A percentile compares a stretch with the other conserved stretches of the same genome.
These are phyloP conservation scores for Drosophila ohnishii DNA, from an alignment of 1,140 invertebrate genomes.

Conservation along the genomic window DNA sequence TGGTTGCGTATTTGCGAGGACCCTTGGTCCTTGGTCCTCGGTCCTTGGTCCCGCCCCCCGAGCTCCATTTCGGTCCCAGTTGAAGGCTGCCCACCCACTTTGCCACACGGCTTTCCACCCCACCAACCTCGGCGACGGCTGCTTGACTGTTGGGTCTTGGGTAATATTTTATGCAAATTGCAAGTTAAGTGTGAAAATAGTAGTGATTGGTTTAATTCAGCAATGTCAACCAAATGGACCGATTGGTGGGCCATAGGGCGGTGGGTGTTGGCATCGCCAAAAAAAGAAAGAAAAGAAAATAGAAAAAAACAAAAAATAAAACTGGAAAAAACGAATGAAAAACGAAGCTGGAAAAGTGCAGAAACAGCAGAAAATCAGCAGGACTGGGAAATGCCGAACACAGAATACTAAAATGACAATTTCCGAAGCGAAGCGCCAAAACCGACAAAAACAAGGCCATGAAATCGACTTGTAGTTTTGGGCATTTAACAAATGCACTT, in stretches of 20 bases:
- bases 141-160: slow-evolving; percentile 78
- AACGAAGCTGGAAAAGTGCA: slow-evolving; percentile 63
- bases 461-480: slow-evolving; percentile 11
- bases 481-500: slow-evolving; percentile 37
- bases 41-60: slow-evolving; percentile 3
- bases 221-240: slow-evolving; percentile 77
- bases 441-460: slow-evolving; percentile 59
- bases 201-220: slow-evolving; percentile 82
- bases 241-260: slow-evolving; percentile 24
- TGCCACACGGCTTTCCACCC: slow-evolving; percentile 4
- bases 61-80: background rate
- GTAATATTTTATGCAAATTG: slow-evolving; percentile 82
- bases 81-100: slow-evolving; percentile 11
- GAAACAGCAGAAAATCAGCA: slow-evolving; percentile 77
- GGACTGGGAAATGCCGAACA: slow-evolving; percentile 64
- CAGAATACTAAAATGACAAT: slow-evolving; percentile 78
- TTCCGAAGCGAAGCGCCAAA: slow-evolving; percentile 66
- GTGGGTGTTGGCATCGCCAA: slow-evolving; percentile 7
- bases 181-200: slow-evolving; percentile 82
- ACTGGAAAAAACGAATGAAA: slow-evolving; percentile 25
- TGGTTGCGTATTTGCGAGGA: slow-evolving; percentile 71
- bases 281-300: slow-evolving; percentile 21
- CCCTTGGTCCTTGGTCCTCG: slow-evolving; percentile 29
- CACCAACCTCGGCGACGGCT: slow-evolving; percentile 41
- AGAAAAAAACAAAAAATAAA: slow-evolving; percentile 14